Conservation (phyloP, 2,113 vertebrate species). For the Ageneiosus marmoratus region DNA sequence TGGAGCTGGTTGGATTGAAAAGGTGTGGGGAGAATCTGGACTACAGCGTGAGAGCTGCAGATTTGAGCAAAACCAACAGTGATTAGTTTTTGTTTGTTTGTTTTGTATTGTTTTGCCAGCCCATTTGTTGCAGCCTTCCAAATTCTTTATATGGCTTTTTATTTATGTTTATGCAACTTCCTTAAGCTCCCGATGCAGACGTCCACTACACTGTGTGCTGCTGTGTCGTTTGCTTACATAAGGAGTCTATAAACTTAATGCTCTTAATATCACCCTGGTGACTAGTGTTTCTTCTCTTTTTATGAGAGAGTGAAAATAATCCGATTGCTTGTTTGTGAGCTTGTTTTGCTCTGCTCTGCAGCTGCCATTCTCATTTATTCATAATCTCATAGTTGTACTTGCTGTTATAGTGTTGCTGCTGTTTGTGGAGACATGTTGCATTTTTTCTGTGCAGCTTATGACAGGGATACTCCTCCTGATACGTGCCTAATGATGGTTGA, state of each 20-base stretch:
- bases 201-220: background rate
- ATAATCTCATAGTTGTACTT: constrained; percentile 13
- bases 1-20: constrained; percentile 41
- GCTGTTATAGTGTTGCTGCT: constrained; percentile 23
- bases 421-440: constrained; percentile 28
- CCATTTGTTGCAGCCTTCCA: background rate
- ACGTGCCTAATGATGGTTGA: constrained; percentile 15
- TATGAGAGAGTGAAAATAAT: background rate
- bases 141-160: background rate
- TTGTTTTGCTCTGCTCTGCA: constrained; percentile 61
- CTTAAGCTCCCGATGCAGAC: background rate
- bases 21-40: constrained; percentile 36
- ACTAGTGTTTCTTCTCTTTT: background rate
- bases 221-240: background rate
- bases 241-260: background rate
- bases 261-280: background rate
- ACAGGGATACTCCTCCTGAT: background rate
- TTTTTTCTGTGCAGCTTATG: constrained; percentile 7
- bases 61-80: constrained; percentile 33
- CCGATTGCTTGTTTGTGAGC: constrained; percentile 50
- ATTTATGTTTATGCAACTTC: background rate
- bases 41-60: constrained; percentile 32
- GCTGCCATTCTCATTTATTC: constrained; percentile 61
- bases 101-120: no score
- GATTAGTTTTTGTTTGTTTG: constrained; percentile 9